Conservation (phyloP, 1,140 invertebrate genomes). For the Melitaea cinxia region DNA sequence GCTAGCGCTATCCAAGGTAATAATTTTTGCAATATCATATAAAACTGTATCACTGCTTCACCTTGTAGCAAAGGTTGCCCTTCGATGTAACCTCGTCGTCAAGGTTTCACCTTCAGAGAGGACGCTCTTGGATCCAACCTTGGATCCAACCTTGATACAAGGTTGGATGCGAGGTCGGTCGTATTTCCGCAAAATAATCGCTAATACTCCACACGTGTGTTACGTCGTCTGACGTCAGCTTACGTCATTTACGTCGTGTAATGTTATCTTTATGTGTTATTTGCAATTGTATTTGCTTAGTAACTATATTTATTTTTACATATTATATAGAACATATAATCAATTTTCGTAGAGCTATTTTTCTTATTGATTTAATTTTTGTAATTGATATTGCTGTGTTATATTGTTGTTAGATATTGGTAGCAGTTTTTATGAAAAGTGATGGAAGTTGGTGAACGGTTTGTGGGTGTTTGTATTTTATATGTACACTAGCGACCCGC, state of each 20-base stretch:
- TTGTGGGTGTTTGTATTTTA: no score
- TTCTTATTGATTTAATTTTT: no score
- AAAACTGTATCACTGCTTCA: background rate
- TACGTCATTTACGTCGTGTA: background rate
- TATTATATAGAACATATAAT: no score
- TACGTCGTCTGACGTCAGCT: constrained; percentile 16
- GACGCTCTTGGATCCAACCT: constrained; percentile 15
- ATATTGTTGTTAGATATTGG: no score
- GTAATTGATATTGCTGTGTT: no score
- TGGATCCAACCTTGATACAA: constrained; percentile 32
- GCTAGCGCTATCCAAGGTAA: background rate
- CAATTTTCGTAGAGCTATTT: no score
- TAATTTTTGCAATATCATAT: background rate
- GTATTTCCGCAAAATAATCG: constrained; percentile 26
- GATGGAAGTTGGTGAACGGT: no score
- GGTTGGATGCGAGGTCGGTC: constrained; percentile 36
- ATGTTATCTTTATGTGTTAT: background rate
- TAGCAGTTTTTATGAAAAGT: no score
- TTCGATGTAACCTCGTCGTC: background rate
- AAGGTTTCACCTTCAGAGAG: constrained; percentile 25
- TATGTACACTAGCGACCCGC: no score
- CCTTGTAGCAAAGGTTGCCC: constrained; percentile 1
- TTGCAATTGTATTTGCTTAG: background rate
- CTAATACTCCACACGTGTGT: constrained; percentile 5
- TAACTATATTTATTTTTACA: no score